Percentiles rank a stretch among this genome's conserved stretches.
These are phyloP conservation scores for Antechinus flavipes DNA, from an alignment of 2,113 vertebrate genomes.

Conservation along the genomic window DNA sequence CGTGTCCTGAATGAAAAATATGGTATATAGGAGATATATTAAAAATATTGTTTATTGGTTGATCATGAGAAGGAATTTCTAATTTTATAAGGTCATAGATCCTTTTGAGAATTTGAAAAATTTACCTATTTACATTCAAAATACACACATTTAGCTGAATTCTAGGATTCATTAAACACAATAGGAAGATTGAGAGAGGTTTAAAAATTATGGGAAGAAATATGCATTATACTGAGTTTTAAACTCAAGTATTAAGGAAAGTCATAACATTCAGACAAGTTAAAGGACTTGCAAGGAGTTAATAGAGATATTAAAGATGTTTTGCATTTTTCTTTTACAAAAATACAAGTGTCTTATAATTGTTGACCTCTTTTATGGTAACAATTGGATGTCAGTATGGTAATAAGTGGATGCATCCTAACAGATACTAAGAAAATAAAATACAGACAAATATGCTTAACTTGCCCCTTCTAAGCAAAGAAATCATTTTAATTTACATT, in stretches of 20 bases:
- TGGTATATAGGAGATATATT: not conserved
- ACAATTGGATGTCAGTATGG: not conserved
- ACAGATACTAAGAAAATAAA: not conserved
- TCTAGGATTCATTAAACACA: not conserved
- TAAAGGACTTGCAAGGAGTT: not conserved
- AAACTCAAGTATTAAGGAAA: not conserved
- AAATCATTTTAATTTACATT: not conserved
- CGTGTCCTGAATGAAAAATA: not conserved
- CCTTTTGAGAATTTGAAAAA: not conserved
- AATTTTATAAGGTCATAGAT: not conserved
- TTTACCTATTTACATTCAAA: not conserved
- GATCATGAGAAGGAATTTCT: not conserved
- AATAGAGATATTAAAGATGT: not conserved
- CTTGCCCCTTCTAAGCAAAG: not conserved
- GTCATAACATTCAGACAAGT: not conserved
- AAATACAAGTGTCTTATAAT: not conserved
- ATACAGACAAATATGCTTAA: not conserved
- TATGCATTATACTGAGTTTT: not conserved
- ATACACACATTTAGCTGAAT: not conserved
- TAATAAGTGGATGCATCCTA: not conserved
- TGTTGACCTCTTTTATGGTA: not conserved
- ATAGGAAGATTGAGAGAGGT: not conserved
- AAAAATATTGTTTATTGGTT: not conserved
- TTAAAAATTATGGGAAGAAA: not conserved
- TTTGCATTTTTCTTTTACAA: not conserved